Conservation (phyloP, 2,113 vertebrate species). For the Turnix velox region DNA sequence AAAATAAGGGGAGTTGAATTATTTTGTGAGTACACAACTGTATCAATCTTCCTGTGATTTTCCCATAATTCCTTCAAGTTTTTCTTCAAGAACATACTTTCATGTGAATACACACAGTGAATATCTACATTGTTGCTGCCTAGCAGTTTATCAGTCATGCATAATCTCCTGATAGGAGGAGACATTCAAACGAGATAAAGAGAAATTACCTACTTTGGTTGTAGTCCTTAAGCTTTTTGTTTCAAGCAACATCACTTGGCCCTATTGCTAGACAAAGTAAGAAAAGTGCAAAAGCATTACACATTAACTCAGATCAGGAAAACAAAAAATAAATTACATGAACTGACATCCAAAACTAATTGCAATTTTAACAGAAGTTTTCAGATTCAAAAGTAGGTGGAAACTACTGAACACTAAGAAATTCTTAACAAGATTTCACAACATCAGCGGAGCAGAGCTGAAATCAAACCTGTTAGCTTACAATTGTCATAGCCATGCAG, state of each 20-base stretch:
- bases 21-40: background rate
- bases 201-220: constrained; percentile 15
- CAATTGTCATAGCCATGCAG: background rate
- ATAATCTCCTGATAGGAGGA: constrained; percentile 14
- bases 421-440: background rate
- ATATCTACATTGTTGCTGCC: background rate
- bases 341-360: constrained; percentile 12
- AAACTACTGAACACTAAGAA: constrained; percentile 15
- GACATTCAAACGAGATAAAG: constrained; percentile 30
- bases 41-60: background rate
- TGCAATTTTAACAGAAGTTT: constrained; percentile 22
- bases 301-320: constrained; percentile 13
- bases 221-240: constrained; percentile 46
- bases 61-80: background rate
- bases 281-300: background rate
- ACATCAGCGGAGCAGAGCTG: background rate
- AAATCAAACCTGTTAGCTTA: background rate
- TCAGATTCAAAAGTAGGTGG: constrained; percentile 27
- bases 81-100: background rate
- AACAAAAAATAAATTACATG: constrained; percentile 27
- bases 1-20: background rate
- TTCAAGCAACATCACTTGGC: constrained; percentile 1
- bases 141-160: background rate
- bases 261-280: constrained; percentile 20
- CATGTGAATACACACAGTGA: background rate